Conservation (phyloP, 2,888 invertebrate species). For the Sphinx pinastri region DNA sequence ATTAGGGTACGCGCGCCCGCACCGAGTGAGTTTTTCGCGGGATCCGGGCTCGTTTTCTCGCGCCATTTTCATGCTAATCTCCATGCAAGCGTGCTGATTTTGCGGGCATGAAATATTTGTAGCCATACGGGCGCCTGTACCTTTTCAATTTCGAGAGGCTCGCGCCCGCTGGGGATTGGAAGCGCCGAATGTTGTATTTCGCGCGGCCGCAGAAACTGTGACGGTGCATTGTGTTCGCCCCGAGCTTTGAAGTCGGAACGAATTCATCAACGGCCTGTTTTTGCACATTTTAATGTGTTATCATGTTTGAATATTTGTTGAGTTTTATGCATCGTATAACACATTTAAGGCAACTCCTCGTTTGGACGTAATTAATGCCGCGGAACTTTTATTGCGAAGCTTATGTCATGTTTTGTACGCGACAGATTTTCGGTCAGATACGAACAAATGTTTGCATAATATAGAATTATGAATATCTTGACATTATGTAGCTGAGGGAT, state of each 20-base stretch:
- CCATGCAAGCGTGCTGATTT: constrained; percentile 67
- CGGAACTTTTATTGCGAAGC: too few relatives aligned
- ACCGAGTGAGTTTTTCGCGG: constrained; percentile 47
- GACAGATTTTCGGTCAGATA: too few relatives aligned
- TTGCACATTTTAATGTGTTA: constrained; percentile 30
- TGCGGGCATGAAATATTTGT: constrained; percentile 72
- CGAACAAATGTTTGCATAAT: too few relatives aligned
- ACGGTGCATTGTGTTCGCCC: constrained; percentile 51
- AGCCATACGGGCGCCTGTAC: constrained; percentile 55
- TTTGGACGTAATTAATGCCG: too few relatives aligned
- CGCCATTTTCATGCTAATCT: constrained; percentile 76
- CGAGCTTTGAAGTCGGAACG: constrained; percentile 43
- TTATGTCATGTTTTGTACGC: too few relatives aligned
- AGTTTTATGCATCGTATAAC: background rate
- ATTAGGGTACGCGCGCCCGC: constrained; percentile 48
- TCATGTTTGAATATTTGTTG: constrained; percentile 28
- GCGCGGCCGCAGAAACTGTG: constrained; percentile 54
- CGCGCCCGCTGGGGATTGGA: constrained; percentile 57
- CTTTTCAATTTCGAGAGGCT: constrained; percentile 68
- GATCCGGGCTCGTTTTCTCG: constrained; percentile 60
- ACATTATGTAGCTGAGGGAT: too few relatives aligned
- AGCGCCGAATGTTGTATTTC: constrained; percentile 64
- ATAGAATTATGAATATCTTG: too few relatives aligned
- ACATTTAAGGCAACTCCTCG: background rate
- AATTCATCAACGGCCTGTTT: constrained; percentile 23